Evolutionary conservation across 1,140 invertebrate species (phyloP), one percentile per base, ranked within the genome.

Genomic region (Acromyrmex echinatior): DNA sequence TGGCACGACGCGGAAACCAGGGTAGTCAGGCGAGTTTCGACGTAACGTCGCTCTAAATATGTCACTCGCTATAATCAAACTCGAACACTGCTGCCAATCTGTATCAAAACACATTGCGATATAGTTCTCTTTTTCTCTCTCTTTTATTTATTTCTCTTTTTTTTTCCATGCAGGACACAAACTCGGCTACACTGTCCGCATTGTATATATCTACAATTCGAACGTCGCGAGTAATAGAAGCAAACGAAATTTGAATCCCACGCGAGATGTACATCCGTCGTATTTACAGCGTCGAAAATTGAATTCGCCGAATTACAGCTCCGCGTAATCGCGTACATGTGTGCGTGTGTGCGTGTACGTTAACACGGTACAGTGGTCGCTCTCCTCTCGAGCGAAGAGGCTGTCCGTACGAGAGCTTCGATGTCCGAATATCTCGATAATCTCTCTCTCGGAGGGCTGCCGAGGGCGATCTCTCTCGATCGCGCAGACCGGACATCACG

Each of bases 311-410:
- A 81, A 58, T 73, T 60, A 65, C 63, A 28, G 14, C 16, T 63
- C 21, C 51, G 70, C 71, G 39, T 45, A 14, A 7, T 49, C 21
- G 25, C 9, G 31, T 25, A 5, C 4, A 31, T 25, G 12, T 5
- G 21, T 31, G 56, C 39, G 28, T 10, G 49, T n/a, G 39, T 21
- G 56, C 28, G 79, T 49, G 35, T 12, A 16, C 39, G 66, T 49
- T 70, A 70, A 70, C 49, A 35, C 35, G 21, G 49, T 39, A 25
- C 49, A 16, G 49, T 9, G 53, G 35, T 39, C 53, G 68, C 53
- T 82, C 53, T 82, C 68, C 80, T 82, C 80, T 82, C 56, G 68
- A 82, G 68, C 80, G 68, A 74, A 82, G 80, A 82, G 80, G 80
- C 68, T 74, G 68, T 73, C 66, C 79, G 66, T 62, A 51, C 56